Conservation (phyloP, 2,888 invertebrate species). For the Latheticus oryzae region DNA sequence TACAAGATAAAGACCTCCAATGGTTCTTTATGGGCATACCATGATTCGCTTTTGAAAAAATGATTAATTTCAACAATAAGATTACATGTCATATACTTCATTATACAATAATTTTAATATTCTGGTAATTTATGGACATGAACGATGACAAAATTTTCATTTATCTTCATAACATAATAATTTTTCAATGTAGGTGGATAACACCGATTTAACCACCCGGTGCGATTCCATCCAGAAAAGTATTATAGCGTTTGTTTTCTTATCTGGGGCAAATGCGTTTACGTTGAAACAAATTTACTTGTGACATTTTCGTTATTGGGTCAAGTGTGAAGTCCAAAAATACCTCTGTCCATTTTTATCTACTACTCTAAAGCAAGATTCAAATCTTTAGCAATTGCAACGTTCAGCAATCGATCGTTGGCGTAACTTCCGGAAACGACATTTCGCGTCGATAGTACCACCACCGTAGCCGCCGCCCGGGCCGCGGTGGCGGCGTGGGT, state of each 20-base stretch:
- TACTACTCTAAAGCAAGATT: no score
- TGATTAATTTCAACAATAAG: constrained; percentile 20
- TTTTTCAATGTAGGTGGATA: no score
- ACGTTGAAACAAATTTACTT: no score
- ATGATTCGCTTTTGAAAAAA: constrained; percentile 19
- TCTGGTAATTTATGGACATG: constrained; percentile 22
- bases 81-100: constrained; percentile 22
- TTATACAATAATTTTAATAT: constrained; percentile 11
- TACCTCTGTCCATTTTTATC: no score
- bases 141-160: constrained; percentile 20
- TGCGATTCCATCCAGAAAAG: not conserved
- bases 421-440: no score
- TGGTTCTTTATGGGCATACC: constrained; percentile 19
- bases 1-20: constrained; percentile 34
- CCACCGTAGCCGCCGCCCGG: constrained; percentile 32
- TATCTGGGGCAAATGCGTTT: no score
- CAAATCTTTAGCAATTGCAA: no score
- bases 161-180: constrained; percentile 19
- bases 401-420: no score
- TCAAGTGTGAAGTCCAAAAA: no score
- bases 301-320: no score
- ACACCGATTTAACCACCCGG: not conserved
- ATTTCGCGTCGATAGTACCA: constrained; percentile 28
- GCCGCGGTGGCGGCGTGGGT: constrained; percentile 40
- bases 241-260: no score